phyloP scores from a whole-genome alignment of 1,140 invertebrate species.

The Drosophila kohkoa region DNA sequence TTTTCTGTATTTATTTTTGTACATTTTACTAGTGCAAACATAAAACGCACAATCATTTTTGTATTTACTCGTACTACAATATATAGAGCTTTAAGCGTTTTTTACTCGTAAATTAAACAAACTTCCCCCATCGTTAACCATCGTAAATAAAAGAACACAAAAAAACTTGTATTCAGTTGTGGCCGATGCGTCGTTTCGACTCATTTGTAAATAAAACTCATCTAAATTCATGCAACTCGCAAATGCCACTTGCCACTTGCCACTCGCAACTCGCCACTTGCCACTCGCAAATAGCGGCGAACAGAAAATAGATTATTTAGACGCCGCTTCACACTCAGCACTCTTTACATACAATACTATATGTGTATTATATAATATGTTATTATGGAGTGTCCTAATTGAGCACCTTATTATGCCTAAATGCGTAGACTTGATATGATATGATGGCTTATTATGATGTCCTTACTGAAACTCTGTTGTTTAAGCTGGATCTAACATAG shows the following conservation, averaged over 20 bases:
- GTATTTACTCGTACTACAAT: slow-evolving; percentile 31
- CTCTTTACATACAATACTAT: not conserved
- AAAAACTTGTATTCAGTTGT: slow-evolving; percentile 60
- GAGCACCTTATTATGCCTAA: slow-evolving; percentile 22
- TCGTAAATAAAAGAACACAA: too few relatives aligned
- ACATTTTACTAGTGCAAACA: slow-evolving; percentile 22
- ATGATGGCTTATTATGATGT: not conserved
- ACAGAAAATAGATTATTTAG: not conserved
- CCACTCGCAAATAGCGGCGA: not conserved
- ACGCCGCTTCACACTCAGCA: slow-evolving; percentile 3
- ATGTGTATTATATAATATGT: not conserved
- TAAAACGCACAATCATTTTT: slow-evolving; percentile 27
- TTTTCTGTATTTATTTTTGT: slow-evolving; percentile 8
- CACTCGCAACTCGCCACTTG: not conserved
- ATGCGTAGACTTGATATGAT: slow-evolving; percentile 21
- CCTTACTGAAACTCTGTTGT: not conserved
- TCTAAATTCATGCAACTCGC: slow-evolving; percentile 59
- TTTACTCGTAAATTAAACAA: slow-evolving; percentile 1
- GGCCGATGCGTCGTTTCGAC: slow-evolving; percentile 46
- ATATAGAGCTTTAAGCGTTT: slow-evolving; percentile 43
- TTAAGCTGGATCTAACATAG: not conserved
- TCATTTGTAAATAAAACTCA: slow-evolving; percentile 79
- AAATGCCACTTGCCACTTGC: not conserved
- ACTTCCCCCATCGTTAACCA: slow-evolving; percentile 24
- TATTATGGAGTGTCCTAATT: slow-evolving; percentile 1